Percentiles rank a stretch among this genome's conserved stretches.
These are phyloP conservation scores for Spodoptera litura DNA, from an alignment of 1,140 invertebrate species.

Conservation along the genomic window DNA sequence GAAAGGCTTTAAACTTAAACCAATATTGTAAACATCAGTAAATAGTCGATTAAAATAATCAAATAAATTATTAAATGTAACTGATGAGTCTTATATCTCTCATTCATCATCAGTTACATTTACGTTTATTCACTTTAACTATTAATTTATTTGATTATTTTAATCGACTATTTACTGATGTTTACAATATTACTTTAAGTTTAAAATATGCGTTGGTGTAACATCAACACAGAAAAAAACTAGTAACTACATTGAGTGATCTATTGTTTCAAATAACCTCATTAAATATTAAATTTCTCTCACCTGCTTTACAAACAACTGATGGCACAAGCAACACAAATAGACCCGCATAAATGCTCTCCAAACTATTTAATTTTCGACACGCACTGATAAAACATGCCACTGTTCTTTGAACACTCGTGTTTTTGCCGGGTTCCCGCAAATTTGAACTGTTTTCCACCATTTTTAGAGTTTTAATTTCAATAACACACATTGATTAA, in stretches of 20 bases:
- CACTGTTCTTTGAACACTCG: slow-evolving; percentile 23
- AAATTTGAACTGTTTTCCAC: slow-evolving; percentile 21
- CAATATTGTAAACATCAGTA: no score
- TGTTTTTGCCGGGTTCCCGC: slow-evolving; percentile 26
- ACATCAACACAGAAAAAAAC: neutral
- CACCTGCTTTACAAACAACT: slow-evolving; percentile 67
- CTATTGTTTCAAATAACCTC: neutral
- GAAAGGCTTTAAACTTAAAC: no score
- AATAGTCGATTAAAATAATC: no score
- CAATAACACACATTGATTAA: neutral
- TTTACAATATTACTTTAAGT: neutral
- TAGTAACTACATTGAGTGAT: neutral
- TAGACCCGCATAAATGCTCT: slow-evolving; percentile 70
- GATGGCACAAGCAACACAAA: slow-evolving; percentile 71
- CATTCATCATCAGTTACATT: no score
- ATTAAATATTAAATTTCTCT: slow-evolving; percentile 21
- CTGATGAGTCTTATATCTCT: no score
- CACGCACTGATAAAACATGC: slow-evolving; percentile 52
- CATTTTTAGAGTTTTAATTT: slow-evolving; percentile 13
- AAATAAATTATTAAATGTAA: no score
- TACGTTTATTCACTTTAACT: no score
- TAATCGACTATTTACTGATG: no score
- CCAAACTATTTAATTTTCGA: slow-evolving; percentile 62
- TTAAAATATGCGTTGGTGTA: neutral
- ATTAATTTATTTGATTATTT: no score